Conservation (phyloP, 2,888 invertebrate species). For the Sinelater perroti region DNA sequence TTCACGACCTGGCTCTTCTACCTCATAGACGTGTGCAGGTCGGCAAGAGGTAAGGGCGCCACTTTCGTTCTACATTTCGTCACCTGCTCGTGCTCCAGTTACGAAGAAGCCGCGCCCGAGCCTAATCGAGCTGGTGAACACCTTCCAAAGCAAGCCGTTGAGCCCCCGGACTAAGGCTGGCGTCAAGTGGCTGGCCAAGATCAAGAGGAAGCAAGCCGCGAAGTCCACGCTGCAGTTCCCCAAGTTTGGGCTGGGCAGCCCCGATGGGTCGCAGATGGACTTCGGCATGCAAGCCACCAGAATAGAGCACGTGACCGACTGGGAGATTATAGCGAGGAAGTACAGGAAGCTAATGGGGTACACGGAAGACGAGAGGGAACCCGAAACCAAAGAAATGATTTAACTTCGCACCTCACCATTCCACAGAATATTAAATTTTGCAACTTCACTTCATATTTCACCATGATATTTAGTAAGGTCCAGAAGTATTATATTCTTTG, state of each 20-base stretch:
- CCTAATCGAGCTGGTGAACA: conserved; percentile 82
- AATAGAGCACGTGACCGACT: conserved; percentile 90
- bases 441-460: no score
- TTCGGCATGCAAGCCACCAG: conserved; percentile 78
- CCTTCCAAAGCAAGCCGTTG: conserved; percentile 69
- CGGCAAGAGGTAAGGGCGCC: conserved; percentile 53
- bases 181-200: conserved; percentile 87
- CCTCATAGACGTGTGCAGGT: conserved; percentile 76
- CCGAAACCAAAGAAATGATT: conserved; percentile 48
- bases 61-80: neutral
- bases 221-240: conserved; percentile 82
- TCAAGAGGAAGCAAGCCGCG: conserved; percentile 81
- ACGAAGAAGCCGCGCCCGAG: conserved; percentile 75
- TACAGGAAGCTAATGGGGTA: conserved; percentile 79
- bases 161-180: conserved; percentile 88
- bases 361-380: conserved; percentile 65
- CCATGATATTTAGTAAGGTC: no score
- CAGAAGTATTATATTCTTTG: no score
- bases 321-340: conserved; percentile 89
- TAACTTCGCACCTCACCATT: neutral
- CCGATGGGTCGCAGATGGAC: conserved; percentile 85
- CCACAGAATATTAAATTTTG: no score
- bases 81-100: neutral
- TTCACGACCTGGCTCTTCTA: conserved; percentile 93
- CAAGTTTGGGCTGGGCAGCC: conserved; percentile 79